Base-by-base conservation (phyloP, 2,888 invertebrate genomes). In the Drosophila putrida region DNA sequence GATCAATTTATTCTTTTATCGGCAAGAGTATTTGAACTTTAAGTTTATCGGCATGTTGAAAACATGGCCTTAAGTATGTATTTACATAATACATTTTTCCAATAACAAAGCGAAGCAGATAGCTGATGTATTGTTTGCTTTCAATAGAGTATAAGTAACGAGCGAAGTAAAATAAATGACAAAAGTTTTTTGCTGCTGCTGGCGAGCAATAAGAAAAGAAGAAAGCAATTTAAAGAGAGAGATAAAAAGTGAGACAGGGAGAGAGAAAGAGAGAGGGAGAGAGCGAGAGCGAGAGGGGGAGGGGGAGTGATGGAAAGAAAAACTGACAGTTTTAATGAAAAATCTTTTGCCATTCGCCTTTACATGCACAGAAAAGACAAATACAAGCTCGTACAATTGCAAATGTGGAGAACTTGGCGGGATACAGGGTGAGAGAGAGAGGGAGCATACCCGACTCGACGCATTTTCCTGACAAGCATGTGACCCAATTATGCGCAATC, bases 401-500 rank as follows among this genome's bases (percentile, higher is more conserved):
- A 71, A 46, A 43, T 43, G 31, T 28, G 50, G 13, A 38, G n/a
- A 11, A 20, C 20, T 20, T 20, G 13, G 6, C 6, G 15, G 33
- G 20, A 20, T 20, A 20, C 20, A 8, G 31, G 25, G 49, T 5
- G 13, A 11, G 10, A 8, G 20, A 8, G 28, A 5, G 41, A 10
- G 13, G 15, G 2, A 13, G 38, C 4, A 10, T 36, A 58, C 58
- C 9, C 41, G 46, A 44, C 13, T 36, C 20, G 58, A 67, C 54
- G 71, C 71, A 60, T 85, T 85, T 85, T 85, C 66, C 58, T 88
- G 88, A 85, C 85, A 82, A 85, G 81, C 86, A 86, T 88, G 81
- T 86, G 86, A 86, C 86, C 88, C 86, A 86, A 86, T 86, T 86
- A 88, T 75, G 61, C 70, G 86, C 80, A 88, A 86, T 86, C 86